Base-by-base conservation (phyloP, 2,113 vertebrate genomes). In the Phrynosoma blainvillii region DNA sequence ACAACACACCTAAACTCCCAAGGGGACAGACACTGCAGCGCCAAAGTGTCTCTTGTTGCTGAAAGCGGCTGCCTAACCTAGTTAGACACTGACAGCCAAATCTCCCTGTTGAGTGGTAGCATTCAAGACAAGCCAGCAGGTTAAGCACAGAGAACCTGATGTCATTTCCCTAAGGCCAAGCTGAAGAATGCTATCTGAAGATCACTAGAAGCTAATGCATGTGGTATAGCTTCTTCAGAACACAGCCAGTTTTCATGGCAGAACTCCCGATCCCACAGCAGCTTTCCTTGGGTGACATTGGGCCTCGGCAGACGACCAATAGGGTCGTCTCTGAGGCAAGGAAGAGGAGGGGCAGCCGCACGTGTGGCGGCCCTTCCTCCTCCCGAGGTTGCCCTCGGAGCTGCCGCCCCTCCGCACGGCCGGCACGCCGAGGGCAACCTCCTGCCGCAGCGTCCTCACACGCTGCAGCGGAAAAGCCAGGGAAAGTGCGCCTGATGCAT, bases 91-190 rank as follows among this genome's bases (percentile, higher is more conserved):
- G 36, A 76, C 52, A 80, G 66, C n/a, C 85, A 87, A 62, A n/a
- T 71, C 77, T 56, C 20, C 73, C 78, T 40, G 47, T 80, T 71
- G 78, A 80, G 23, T 71, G 32, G 85, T 40, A 70, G 9, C 10
- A 62, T 21, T 73, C 68, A 87, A 80, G 52, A 56, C 68, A 74
- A 83, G 54, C 78, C 21, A 62, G 54, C 79, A 81, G 32, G 52
- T 87, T 87, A 30, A 10, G 70, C 27, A 18, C 66, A 80, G 66
- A 71, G 71, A 12, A 9, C 66, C 32, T 87, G 52, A 73, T 62
- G 52, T n/a, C 52, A 81, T 81, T 62, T 81, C 86, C 68, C 54
- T 75, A 75, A 81, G 36, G 78, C 66, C 52, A 81, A 81, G 32
- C 56, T n/a, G 65, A 87, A 65, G 70, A 74, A 73, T 21, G 18